Evolutionary conservation across 2,888 invertebrate genomes (phyloP).

Genomic region (Lysandra coridon): DNA sequence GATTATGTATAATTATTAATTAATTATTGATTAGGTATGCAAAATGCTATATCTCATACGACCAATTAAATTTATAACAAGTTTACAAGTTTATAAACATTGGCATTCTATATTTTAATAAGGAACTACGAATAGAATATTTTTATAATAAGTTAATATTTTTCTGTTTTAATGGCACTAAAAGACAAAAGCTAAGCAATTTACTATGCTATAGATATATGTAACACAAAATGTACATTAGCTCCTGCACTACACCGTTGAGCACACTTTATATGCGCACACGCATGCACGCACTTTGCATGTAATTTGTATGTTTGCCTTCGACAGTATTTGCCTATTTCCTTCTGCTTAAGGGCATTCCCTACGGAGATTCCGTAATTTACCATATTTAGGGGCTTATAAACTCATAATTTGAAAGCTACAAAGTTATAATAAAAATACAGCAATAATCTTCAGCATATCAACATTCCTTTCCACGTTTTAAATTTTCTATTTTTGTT

Average conservation of each 20-base stretch:
- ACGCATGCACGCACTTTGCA: conserved; percentile 19
- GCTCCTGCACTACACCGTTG: not conserved
- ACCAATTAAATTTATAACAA: not conserved
- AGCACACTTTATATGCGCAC: conserved; percentile 10
- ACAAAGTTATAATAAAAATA: no score
- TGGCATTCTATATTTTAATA: not conserved
- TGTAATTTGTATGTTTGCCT: conserved; percentile 15
- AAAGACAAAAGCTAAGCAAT: no score
- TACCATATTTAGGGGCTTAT: no score
- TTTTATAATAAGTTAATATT: no score
- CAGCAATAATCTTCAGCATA: no score
- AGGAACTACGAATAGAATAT: no score
- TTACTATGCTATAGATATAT: no score
- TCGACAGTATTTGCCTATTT: conserved; percentile 4
- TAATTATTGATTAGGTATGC: not conserved
- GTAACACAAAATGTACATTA: not conserved
- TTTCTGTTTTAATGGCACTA: no score
- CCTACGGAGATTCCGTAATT: no score
- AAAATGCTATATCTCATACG: not conserved
- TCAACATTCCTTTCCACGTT: no score
- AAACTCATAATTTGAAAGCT: no score
- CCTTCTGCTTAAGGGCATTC: not conserved
- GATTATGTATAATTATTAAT: not conserved
- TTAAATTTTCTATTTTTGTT: no score
- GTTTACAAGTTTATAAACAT: not conserved